These are phyloP conservation scores for Nephrotoma appendiculata DNA, from an alignment of 2,888 invertebrate species.

Conservation along the genomic window DNA sequence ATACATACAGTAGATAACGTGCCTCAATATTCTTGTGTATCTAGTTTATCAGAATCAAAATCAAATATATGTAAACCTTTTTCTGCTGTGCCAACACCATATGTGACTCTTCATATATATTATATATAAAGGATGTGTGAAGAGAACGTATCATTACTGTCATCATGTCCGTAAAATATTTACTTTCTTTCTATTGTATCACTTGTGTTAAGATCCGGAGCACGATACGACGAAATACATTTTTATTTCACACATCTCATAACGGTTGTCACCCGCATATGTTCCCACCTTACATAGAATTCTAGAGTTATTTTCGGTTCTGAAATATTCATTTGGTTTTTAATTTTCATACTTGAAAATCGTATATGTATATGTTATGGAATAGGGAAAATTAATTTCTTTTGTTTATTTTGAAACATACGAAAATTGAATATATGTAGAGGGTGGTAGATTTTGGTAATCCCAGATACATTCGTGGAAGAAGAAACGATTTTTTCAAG, in stretches of 20 bases:
- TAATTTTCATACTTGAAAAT: too few species aligned
- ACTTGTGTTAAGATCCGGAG: neutral
- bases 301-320: too few species aligned
- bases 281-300: neutral
- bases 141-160: neutral
- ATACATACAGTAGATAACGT: neutral
- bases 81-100: neutral
- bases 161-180: neutral
- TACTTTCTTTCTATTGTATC: neutral
- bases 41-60: neutral
- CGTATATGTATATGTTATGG: too few species aligned
- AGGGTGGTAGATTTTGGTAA: too few species aligned
- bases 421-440: too few species aligned
- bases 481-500: too few species aligned
- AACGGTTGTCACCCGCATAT: neutral
- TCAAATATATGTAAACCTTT: neutral
- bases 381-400: too few species aligned
- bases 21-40: neutral
- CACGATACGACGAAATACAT: neutral
- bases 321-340: too few species aligned
- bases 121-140: neutral
- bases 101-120: neutral
- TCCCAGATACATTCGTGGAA: too few species aligned
- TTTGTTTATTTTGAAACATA: too few species aligned
- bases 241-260: neutral